A percentile compares a stretch with the other conserved stretches of the same genome.
Conservation (phyloP, 2,888 invertebrate species). For the Pelosia muscerda region DNA sequence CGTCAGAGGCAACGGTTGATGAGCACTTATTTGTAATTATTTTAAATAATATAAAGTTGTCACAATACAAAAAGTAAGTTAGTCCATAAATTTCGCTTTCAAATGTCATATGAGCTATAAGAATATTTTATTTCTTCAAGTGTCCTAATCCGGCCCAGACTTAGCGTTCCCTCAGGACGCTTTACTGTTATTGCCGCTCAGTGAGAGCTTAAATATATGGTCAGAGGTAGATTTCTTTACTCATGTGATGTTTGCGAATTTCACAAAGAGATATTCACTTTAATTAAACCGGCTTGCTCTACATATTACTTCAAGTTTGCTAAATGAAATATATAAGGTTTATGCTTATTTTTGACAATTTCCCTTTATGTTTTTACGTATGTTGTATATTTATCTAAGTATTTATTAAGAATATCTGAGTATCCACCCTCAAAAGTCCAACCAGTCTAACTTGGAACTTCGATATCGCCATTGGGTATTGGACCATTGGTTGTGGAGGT, state of each 20-base stretch:
- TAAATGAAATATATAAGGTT: neutral
- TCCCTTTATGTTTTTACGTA: too few species aligned
- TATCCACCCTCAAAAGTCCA: too few species aligned
- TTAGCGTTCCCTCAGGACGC: slow-evolving; percentile 67
- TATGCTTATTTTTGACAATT: neutral
- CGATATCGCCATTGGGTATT: too few species aligned
- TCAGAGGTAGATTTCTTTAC: slow-evolving; percentile 65
- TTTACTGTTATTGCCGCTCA: slow-evolving; percentile 77
- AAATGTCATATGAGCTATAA: neutral
- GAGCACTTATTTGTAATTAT: neutral
- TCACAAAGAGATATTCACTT: slow-evolving; percentile 50
- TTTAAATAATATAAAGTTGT: neutral
- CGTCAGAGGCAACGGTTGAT: too few species aligned
- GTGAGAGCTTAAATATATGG: slow-evolving; percentile 69
- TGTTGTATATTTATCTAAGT: too few species aligned
- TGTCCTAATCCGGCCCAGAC: slow-evolving; percentile 46
- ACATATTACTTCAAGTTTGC: slow-evolving; percentile 4
- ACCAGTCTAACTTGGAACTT: too few species aligned
- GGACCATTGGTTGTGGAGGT: too few species aligned
- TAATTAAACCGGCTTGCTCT: slow-evolving; percentile 57
- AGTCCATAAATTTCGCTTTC: neutral
- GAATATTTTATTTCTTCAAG: slow-evolving; percentile 5
- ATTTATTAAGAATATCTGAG: too few species aligned
- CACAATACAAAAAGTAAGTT: neutral
- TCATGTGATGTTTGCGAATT: slow-evolving; percentile 52